These are phyloP conservation scores for Pseudoips prasinana DNA, from an alignment of 2,888 invertebrate genomes.

Conservation along the genomic window DNA sequence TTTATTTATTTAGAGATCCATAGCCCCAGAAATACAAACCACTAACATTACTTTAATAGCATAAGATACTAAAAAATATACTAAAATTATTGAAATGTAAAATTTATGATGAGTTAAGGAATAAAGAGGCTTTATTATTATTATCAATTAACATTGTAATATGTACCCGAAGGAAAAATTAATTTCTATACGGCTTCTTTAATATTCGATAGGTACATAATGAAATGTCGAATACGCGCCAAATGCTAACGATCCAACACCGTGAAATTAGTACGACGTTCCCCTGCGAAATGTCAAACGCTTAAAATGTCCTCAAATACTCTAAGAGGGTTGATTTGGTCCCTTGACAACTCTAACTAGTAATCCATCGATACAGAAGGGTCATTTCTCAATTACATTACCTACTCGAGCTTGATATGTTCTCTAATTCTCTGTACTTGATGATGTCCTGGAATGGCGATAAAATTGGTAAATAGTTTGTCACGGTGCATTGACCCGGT, in stretches of 20 bases:
- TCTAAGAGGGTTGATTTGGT: constrained; percentile 43
- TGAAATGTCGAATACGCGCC: too few relatives aligned
- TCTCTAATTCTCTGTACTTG: constrained; percentile 30
- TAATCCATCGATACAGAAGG: constrained; percentile 69
- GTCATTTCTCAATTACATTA: constrained; percentile 55
- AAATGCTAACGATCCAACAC: constrained; percentile 15
- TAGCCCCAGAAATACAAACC: too few relatives aligned
- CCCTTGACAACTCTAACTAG: constrained; percentile 68
- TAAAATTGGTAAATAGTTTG: background rate
- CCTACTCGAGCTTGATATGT: constrained; percentile 49
- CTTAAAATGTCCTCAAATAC: constrained; percentile 34
- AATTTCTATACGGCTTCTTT: too few relatives aligned
- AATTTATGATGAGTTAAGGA: too few relatives aligned
- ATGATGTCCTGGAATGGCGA: background rate
- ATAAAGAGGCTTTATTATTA: too few relatives aligned
- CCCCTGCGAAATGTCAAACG: constrained; percentile 59
- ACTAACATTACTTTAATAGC: too few relatives aligned
- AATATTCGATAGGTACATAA: too few relatives aligned
- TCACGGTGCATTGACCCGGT: background rate
- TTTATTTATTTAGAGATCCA: too few relatives aligned
- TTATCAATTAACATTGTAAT: too few relatives aligned
- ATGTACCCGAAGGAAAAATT: too few relatives aligned
- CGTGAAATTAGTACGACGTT: constrained; percentile 61
- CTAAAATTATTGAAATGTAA: too few relatives aligned
- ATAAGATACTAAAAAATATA: too few relatives aligned